These are phyloP conservation scores for Hesperophylax magnus DNA, from an alignment of 1,140 invertebrate species.

Conservation along the genomic window DNA sequence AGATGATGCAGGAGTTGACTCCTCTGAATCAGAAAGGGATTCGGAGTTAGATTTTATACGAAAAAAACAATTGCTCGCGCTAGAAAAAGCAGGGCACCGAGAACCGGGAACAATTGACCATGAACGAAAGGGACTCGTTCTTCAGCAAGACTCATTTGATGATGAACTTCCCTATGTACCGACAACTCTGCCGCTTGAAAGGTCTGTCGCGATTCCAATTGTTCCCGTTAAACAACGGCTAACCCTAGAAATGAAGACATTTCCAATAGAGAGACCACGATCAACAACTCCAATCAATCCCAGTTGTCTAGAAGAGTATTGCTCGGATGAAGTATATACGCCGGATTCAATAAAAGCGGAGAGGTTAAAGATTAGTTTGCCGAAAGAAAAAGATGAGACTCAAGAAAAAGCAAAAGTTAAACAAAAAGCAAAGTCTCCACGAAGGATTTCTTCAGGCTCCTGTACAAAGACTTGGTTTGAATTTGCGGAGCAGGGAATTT, in stretches of 20 bases:
- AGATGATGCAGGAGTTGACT: constrained; percentile 75
- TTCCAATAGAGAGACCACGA: constrained; percentile 87
- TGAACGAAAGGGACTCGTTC: constrained; percentile 83
- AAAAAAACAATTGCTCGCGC: constrained; percentile 54
- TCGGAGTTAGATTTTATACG: constrained; percentile 70
- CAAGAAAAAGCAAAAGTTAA: constrained; percentile 60
- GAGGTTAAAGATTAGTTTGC: constrained; percentile 80
- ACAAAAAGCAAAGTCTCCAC: constrained; percentile 65
- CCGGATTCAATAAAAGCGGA: constrained; percentile 66
- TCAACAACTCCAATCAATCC: constrained; percentile 88
- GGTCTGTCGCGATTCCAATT: constrained; percentile 84
- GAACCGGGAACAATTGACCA: constrained; percentile 68
- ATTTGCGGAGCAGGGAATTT: constrained; percentile 74
- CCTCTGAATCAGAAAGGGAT: constrained; percentile 85
- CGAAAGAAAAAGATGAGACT: constrained; percentile 72
- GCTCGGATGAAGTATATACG: constrained; percentile 67
- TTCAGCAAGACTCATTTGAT: constrained; percentile 87
- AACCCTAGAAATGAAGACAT: constrained; percentile 80
- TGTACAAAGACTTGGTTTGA: constrained; percentile 75
- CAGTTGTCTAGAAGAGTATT: constrained; percentile 82
- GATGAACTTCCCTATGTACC: constrained; percentile 90
- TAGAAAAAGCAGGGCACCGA: constrained; percentile 53
- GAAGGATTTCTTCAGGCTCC: constrained; percentile 64
- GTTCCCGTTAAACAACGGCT: constrained; percentile 85
- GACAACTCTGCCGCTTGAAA: constrained; percentile 86